Evolutionary conservation across 2,113 vertebrate genomes (phyloP).

Genomic region (Xenotilapia leptura): DNA sequence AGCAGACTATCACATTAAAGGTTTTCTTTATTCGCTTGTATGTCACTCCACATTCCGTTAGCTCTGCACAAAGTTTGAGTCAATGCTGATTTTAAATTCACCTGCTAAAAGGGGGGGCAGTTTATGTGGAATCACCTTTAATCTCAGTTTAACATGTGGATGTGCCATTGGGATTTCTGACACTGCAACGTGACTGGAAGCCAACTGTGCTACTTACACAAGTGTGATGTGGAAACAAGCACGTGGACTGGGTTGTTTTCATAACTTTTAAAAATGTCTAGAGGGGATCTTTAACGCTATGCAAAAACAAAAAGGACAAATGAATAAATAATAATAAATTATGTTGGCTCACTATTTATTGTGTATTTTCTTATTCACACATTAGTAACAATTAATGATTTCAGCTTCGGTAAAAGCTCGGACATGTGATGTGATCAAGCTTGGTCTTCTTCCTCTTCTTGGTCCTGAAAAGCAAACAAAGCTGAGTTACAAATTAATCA

Average conservation of each 20-base stretch:
- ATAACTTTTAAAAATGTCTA: neutral
- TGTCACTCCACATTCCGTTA: neutral
- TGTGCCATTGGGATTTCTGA: neutral
- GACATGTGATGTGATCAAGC: neutral
- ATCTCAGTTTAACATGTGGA: neutral
- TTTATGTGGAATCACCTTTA: neutral
- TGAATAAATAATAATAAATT: neutral
- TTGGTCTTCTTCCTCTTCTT: neutral
- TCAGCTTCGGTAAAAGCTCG: neutral
- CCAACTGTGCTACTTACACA: neutral
- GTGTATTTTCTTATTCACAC: neutral
- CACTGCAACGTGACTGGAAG: no score
- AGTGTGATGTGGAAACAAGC: neutral
- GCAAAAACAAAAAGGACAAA: neutral
- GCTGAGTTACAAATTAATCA: neutral
- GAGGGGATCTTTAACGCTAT: neutral
- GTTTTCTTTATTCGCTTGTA: neutral
- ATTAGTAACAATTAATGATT: neutral
- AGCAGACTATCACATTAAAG: neutral
- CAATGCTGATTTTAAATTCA: neutral
- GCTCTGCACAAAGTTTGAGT: neutral
- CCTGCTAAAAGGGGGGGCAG: accelerated
- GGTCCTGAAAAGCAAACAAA: conserved; percentile 24
- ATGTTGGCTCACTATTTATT: neutral
- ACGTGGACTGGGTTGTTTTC: neutral